A percentile compares a stretch with the other conserved stretches of the same genome.
Evolutionary conservation across 2,113 vertebrate genomes (phyloP).

Genomic region (Pterocles burchelli): DNA sequence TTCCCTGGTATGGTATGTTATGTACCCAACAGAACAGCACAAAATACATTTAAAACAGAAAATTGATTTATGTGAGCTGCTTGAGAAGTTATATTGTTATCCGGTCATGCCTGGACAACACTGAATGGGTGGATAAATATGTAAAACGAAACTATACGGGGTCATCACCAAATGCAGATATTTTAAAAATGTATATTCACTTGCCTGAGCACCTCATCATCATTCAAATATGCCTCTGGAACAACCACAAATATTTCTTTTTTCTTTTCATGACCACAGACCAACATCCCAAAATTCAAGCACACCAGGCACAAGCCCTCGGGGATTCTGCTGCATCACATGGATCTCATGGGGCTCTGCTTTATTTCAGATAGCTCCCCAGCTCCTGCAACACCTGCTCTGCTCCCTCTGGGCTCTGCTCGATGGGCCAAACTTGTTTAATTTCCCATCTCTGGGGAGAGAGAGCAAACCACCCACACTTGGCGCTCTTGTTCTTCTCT

Average conservation of each 20-base stretch:
- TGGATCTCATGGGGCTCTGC: background rate
- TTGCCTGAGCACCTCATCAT: background rate
- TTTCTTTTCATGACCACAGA: background rate
- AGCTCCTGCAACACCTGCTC: background rate
- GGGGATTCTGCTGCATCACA: background rate
- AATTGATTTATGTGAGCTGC: background rate
- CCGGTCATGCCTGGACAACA: background rate
- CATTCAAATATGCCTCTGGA: background rate
- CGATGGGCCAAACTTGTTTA: background rate
- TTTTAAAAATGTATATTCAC: background rate
- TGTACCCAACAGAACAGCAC: background rate
- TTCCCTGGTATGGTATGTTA: background rate
- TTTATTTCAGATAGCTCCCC: background rate
- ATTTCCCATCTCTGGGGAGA: background rate
- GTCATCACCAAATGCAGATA: background rate
- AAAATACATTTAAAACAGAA: background rate
- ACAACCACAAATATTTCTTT: background rate
- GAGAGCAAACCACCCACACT: no score
- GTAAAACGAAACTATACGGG: background rate
- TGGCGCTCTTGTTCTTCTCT: background rate
- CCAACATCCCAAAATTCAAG: background rate
- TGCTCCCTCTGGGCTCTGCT: background rate
- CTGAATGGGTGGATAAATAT: background rate
- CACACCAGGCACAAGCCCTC: rapidly evolving
- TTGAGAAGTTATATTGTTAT: background rate